Evolutionary conservation across 2,888 invertebrate species (phyloP), one percentile per base, ranked within the genome.

Genomic region (Tanytarsus gracilentus): DNA sequence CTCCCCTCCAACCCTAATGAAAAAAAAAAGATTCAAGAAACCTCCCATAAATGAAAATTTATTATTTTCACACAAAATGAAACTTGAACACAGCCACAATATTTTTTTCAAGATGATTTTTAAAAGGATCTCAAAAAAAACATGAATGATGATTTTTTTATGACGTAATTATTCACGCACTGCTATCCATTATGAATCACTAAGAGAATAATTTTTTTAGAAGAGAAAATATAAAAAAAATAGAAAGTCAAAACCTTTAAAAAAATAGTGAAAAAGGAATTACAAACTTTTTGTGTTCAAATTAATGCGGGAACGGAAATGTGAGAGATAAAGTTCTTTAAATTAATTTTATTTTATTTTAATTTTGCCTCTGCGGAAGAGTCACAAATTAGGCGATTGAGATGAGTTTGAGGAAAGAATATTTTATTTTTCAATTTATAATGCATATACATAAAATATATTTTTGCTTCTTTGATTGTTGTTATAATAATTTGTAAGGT

Each of bases 271-370:
- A 21, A 53, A 52, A 30, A 21, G 3, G 2, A 33, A 25, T 44
- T 23, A 53, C n/a, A 53, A 55, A 55, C 55, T 55, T 39, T 29
- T 55, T 55, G 55, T 55, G 55, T 55, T 55, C 55, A 55, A 26
- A 25, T 30, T n/a, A n/a, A n/a, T n/a, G n/a, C n/a, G n/a, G n/a
- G n/a, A n/a, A n/a, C n/a, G n/a, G n/a, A n/a, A n/a, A n/a, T n/a
- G n/a, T n/a, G n/a, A n/a, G n/a, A n/a, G n/a, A n/a, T n/a, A 40
- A 18, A 44, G 18, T 5, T 8, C 7, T 18, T 18, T 40, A 23
- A 23, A 23, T 44, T 18, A 44, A 23, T 44, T 18, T 44, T 44
- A 44, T 44, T 44, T 23, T 44, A 23, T 44, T 44, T 23, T 6
- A 23, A 14, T 36, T 30, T 30, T 44, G 11, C 23, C 8, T 23